Conservation (phyloP, 2,888 invertebrate species). For the Argyresthia goedartella region DNA sequence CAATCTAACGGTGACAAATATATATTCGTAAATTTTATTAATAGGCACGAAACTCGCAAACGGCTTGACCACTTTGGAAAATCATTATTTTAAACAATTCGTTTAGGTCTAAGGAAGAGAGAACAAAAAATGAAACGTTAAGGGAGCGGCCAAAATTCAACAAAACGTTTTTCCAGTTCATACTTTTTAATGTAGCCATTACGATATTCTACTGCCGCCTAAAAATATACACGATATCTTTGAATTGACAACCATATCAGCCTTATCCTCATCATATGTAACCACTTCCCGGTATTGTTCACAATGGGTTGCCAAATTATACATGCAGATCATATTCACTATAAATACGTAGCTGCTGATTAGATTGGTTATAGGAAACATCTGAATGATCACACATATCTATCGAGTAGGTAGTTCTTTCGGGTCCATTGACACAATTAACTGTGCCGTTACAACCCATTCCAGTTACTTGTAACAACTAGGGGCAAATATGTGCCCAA, state of each 20-base stretch:
- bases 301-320: background rate
- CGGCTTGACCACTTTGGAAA: too few relatives aligned
- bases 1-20: too few relatives aligned
- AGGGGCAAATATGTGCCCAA: background rate
- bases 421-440: background rate
- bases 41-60: too few relatives aligned
- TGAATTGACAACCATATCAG: background rate
- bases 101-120: too few relatives aligned
- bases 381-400: background rate
- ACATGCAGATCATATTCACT: background rate
- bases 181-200: too few relatives aligned
- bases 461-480: background rate
- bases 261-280: background rate
- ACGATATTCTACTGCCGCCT: too few relatives aligned
- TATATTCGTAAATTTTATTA: too few relatives aligned
- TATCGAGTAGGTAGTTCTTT: background rate
- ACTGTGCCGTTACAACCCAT: background rate
- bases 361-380: background rate
- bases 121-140: too few relatives aligned
- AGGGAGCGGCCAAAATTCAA: too few relatives aligned
- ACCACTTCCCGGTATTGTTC: too few relatives aligned
- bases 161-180: too few relatives aligned
- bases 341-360: background rate
- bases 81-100: too few relatives aligned
- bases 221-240: background rate